Conservation (phyloP, 2,113 vertebrate genomes). For the Python bivittatus region DNA sequence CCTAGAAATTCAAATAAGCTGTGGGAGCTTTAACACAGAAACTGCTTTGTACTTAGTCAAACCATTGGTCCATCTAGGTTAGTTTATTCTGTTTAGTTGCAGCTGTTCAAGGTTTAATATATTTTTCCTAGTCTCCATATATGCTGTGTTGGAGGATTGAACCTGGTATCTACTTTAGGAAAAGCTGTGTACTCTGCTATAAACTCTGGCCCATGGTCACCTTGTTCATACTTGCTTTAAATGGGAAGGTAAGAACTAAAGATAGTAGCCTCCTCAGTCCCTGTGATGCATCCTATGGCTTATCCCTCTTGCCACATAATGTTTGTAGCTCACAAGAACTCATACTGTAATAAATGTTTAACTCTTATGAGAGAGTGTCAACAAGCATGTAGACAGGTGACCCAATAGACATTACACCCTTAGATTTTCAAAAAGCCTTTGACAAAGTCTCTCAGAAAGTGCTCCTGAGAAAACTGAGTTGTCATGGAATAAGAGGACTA, state of each 20-base stretch:
- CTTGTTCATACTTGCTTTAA: neutral
- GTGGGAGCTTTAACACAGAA: neutral
- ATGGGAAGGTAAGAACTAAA: neutral
- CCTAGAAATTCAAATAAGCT: neutral
- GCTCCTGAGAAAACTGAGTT: neutral
- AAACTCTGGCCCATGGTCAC: neutral
- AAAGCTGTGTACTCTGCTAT: neutral
- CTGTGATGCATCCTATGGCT: neutral
- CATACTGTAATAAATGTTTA: neutral
- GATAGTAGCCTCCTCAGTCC: neutral
- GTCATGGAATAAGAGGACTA: neutral
- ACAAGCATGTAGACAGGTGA: neutral
- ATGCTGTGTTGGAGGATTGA: neutral
- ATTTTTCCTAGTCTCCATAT: too few species aligned
- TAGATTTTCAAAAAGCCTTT: neutral
- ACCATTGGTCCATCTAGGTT: neutral
- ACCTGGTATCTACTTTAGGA: neutral
- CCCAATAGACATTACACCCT: neutral
- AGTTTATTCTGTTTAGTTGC: neutral
- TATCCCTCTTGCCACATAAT: neutral
- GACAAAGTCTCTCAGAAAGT: neutral
- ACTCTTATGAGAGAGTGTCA: neutral
- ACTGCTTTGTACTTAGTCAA: neutral
- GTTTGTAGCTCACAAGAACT: neutral
- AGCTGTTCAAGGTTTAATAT: neutral